These are phyloP conservation scores for Harmothoe impar DNA, from an alignment of 2,888 invertebrate species.

Conservation along the genomic window DNA sequence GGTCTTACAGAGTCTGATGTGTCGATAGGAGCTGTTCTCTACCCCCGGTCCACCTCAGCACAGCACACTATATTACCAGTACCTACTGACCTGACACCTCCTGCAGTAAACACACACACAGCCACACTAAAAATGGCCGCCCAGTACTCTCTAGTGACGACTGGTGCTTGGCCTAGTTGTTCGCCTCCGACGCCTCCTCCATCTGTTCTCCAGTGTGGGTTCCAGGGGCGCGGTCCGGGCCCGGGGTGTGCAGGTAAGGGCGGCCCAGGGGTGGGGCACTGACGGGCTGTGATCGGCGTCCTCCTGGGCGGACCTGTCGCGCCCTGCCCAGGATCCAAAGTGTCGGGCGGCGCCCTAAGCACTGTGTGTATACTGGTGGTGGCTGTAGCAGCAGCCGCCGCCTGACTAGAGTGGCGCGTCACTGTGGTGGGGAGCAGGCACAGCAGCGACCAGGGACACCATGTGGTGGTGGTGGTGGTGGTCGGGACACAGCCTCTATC, in stretches of 20 bases:
- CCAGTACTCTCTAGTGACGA: neutral
- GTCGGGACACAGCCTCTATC: neutral
- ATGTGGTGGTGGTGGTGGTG: neutral
- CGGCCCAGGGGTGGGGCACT: conserved; percentile 13
- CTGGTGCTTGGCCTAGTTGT: conserved; percentile 43
- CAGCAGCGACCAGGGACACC: neutral
- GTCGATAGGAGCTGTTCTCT: neutral
- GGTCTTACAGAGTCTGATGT: neutral
- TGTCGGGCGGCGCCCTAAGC: conserved; percentile 24
- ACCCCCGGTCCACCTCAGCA: neutral
- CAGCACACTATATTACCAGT: too few relatives aligned
- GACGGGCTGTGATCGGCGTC: conserved; percentile 13
- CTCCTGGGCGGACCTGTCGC: neutral
- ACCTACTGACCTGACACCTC: too few relatives aligned
- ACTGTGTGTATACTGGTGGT: neutral
- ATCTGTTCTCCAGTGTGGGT: conserved; percentile 39
- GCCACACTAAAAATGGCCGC: conserved; percentile 44
- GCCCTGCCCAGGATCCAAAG: conserved; percentile 37
- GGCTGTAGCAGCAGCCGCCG: neutral
- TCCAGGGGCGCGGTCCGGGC: conserved; percentile 26
- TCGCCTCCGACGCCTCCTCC: neutral
- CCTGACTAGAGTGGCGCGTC: neutral
- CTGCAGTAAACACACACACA: neutral
- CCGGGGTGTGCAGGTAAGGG: neutral
- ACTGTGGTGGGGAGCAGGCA: neutral